Conservation (phyloP, 1,140 invertebrate genomes). For the Drosophila ogumai region DNA sequence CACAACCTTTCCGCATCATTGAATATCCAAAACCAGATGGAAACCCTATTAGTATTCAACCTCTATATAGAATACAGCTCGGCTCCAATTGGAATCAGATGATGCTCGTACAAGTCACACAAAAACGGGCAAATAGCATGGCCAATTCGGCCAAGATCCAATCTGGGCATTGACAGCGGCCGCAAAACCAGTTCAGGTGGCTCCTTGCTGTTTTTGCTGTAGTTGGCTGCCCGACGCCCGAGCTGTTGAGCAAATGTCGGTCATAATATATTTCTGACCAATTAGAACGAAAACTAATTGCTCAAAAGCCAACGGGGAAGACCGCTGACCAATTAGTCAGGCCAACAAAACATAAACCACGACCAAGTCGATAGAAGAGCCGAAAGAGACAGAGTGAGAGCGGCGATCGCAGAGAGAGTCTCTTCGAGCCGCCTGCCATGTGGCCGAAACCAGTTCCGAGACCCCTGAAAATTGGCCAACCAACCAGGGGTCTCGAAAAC, state of each 20-base stretch:
- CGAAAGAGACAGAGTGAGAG: constrained; percentile 5
- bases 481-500: constrained; percentile 70
- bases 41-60: constrained; percentile 48
- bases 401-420: not conserved
- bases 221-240: not conserved
- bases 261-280: constrained; percentile 82
- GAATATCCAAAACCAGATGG: constrained; percentile 40
- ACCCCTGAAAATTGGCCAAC: constrained; percentile 26
- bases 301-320: constrained; percentile 79
- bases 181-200: constrained; percentile 50
- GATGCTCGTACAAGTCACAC: constrained; percentile 2
- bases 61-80: constrained; percentile 14
- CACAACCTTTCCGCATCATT: constrained; percentile 74
- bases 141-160: constrained; percentile 55
- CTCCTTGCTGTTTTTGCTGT: constrained; percentile 31
- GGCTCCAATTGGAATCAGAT: constrained; percentile 25
- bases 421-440: constrained; percentile 16
- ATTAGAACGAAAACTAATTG: constrained; percentile 82
- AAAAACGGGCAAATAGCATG: constrained; percentile 18
- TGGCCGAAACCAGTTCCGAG: constrained; percentile 61
- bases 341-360: constrained; percentile 48
- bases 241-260: constrained; percentile 61
- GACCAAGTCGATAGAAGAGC: constrained; percentile 8
- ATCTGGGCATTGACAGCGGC: constrained; percentile 36
- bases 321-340: constrained; percentile 78